Conservation (phyloP, 2,797 vertebrate species). For the Myioborus melanocephalus region DNA sequence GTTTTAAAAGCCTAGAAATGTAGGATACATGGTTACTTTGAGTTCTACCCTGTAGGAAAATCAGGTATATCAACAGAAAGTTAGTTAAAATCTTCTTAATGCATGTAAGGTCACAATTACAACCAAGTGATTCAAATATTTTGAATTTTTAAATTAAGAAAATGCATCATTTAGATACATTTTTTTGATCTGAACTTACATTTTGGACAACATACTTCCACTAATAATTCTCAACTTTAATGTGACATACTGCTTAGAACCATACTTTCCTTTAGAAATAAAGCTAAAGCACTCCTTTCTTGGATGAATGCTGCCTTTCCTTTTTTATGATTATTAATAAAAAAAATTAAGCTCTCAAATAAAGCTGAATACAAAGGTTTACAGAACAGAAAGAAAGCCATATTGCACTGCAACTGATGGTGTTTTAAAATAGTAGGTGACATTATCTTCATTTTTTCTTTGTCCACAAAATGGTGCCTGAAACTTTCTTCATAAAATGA, state of each 20-base stretch:
- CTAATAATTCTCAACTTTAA: neutral
- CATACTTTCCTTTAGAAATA: neutral
- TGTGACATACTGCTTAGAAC: neutral
- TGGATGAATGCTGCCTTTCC: slow-evolving; percentile 25
- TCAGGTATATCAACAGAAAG: slow-evolving; percentile 30
- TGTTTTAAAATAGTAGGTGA: neutral
- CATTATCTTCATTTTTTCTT: neutral
- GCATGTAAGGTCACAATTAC: slow-evolving; percentile 58
- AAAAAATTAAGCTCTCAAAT: neutral
- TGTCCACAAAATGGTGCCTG: neutral
- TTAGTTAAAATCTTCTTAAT: slow-evolving; percentile 63
- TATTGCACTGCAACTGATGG: neutral
- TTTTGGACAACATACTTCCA: neutral
- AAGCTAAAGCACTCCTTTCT: slow-evolving; percentile 45
- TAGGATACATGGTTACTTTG: slow-evolving; percentile 27
- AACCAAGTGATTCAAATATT: neutral
- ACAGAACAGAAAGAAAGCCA: neutral
- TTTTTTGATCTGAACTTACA: neutral
- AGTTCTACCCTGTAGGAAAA: slow-evolving; percentile 49
- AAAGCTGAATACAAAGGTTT: neutral
- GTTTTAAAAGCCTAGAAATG: slow-evolving; percentile 8
- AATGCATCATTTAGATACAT: neutral
- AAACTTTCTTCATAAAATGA: neutral
- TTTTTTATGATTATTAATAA: neutral
- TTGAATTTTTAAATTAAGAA: neutral